Evolutionary conservation across 1,140 invertebrate species (phyloP).

Genomic region (Diabrotica undecimpunctata): DNA sequence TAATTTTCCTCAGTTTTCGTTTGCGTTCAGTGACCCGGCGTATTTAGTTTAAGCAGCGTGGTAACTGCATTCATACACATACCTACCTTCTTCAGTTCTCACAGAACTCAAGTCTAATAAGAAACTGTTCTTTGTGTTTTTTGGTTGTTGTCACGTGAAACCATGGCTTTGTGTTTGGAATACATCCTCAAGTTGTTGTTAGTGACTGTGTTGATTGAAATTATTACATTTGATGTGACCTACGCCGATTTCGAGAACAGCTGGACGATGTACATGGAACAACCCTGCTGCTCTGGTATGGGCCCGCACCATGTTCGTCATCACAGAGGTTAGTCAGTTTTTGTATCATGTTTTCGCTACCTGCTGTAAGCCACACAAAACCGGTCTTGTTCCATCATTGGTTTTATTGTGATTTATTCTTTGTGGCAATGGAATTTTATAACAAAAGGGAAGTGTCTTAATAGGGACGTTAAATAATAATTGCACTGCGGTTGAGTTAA

Average conservation of each 20-base stretch:
- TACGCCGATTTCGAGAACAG: constrained; percentile 46
- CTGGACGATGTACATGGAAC: constrained; percentile 48
- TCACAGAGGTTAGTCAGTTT: constrained; percentile 44
- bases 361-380: not conserved
- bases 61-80: too few relatives aligned
- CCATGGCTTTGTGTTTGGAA: constrained; percentile 7
- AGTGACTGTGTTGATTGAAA: constrained; percentile 24
- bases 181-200: constrained; percentile 27
- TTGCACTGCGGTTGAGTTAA: too few relatives aligned
- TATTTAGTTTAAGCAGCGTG: not conserved
- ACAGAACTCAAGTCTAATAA: constrained; percentile 1
- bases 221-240: constrained; percentile 21
- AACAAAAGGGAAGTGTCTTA: too few relatives aligned
- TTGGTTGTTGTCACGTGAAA: constrained; percentile 4
- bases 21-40: constrained; percentile 8
- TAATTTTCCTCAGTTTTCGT: constrained; percentile 2
- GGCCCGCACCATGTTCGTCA: constrained; percentile 45
- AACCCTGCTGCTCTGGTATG: constrained; percentile 43
- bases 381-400: not conserved
- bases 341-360: not conserved
- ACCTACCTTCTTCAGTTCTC: too few relatives aligned
- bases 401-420: too few relatives aligned
- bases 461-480: too few relatives aligned
- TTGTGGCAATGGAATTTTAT: too few relatives aligned
- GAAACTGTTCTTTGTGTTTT: constrained; percentile 1